phyloP scores from a whole-genome alignment of 1,140 invertebrate genomes.

The Drosophila kohkoa region DNA sequence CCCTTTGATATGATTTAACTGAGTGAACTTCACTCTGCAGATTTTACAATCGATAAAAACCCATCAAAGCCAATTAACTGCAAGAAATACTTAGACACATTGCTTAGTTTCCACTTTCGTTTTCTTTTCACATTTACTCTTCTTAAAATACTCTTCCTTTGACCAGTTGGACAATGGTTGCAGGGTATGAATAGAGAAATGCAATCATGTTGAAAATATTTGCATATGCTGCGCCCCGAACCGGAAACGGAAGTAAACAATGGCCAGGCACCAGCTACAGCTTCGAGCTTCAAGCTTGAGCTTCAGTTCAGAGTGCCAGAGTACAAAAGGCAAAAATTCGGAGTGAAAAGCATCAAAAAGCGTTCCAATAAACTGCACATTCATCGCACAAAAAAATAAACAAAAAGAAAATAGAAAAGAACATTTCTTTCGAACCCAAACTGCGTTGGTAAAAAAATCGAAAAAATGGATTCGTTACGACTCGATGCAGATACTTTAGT shows the following conservation, averaged over 20 bases:
- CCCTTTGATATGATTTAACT: background rate
- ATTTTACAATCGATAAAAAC: too few relatives aligned
- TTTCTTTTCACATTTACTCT: background rate
- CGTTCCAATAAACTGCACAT: constrained; percentile 68
- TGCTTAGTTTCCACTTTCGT: background rate
- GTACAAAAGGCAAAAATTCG: constrained; percentile 56
- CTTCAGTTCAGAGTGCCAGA: background rate
- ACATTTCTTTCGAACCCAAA: constrained; percentile 13
- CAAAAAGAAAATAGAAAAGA: constrained; percentile 37
- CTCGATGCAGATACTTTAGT: constrained; percentile 42
- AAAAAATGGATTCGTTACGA: constrained; percentile 64
- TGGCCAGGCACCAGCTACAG: constrained; percentile 44
- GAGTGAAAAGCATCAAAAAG: constrained; percentile 56
- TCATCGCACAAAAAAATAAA: constrained; percentile 28
- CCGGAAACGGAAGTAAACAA: constrained; percentile 81
- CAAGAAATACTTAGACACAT: background rate
- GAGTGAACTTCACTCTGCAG: background rate
- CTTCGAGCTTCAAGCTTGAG: background rate
- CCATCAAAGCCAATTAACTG: too few relatives aligned
- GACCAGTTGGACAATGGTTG: constrained; percentile 3
- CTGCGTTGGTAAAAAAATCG: constrained; percentile 53
- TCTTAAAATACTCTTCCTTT: background rate
- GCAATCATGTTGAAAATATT: constrained; percentile 81
- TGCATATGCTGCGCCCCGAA: constrained; percentile 66
- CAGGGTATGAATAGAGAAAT: constrained; percentile 53